These are phyloP conservation scores for Drosophila ananassae DNA, from an alignment of 1,140 invertebrate genomes.

Conservation along the genomic window DNA sequence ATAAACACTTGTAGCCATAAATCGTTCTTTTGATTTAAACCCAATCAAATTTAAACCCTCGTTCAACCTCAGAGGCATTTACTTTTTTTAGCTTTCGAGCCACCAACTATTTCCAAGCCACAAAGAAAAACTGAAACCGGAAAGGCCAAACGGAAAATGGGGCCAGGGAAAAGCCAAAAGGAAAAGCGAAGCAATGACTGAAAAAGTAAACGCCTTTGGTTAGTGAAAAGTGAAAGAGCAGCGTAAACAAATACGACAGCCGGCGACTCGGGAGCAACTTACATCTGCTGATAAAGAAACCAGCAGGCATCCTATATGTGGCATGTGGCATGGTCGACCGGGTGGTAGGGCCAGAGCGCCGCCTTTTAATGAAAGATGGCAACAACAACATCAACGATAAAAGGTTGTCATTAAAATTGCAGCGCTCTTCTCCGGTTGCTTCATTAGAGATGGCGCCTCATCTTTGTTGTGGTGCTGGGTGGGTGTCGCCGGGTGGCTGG, in stretches of 20 bases:
- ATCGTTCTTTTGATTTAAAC: background rate
- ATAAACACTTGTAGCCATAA: background rate
- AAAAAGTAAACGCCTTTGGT: constrained; percentile 72
- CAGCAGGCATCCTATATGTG: constrained; percentile 17
- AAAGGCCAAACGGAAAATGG: constrained; percentile 54
- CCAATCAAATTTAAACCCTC: constrained; percentile 5
- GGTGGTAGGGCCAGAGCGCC: constrained; percentile 9
- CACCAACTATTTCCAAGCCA: constrained; percentile 6
- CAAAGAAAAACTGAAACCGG: constrained; percentile 31
- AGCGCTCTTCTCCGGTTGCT: constrained; percentile 47
- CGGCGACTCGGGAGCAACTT: constrained; percentile 49
- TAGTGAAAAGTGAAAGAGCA: constrained; percentile 75
- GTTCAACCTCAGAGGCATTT: constrained; percentile 2
- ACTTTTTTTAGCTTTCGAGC: background rate
- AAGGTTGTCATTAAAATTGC: constrained; percentile 80
- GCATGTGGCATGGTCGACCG: constrained; percentile 8
- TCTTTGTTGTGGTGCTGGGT: constrained; percentile 29
- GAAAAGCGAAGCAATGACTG: constrained; percentile 31
- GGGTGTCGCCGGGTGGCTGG: background rate
- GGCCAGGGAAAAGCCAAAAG: constrained; percentile 62
- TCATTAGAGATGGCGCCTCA: constrained; percentile 58
- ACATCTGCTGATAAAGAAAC: constrained; percentile 80
- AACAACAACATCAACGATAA: constrained; percentile 74
- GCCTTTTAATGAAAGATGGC: constrained; percentile 76
- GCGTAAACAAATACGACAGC: constrained; percentile 71